Conservation (phyloP, 2,888 invertebrate species). For the Scaptomyza polygonia region DNA sequence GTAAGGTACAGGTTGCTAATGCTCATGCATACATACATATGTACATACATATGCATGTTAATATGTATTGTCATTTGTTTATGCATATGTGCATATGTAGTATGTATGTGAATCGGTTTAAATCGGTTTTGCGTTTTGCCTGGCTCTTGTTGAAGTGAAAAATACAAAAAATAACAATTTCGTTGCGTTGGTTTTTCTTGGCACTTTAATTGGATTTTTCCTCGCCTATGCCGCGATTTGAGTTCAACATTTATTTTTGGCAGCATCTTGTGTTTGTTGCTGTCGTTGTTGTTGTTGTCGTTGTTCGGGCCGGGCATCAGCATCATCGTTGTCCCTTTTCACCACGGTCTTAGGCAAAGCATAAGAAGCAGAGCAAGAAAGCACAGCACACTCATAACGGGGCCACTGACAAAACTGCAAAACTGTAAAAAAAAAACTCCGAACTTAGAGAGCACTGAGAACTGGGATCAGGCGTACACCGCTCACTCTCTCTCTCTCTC, state of each 20-base stretch:
- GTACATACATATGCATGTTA: neutral
- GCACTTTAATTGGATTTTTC: conserved; percentile 59
- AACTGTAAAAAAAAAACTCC: conserved; percentile 6
- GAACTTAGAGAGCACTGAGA: conserved; percentile 22
- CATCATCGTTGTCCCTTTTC: conserved; percentile 20
- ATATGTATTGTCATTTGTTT: conserved; percentile 8
- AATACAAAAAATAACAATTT: conserved; percentile 46
- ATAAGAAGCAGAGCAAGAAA: neutral
- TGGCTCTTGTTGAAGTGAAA: conserved; percentile 52
- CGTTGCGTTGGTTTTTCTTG: conserved; percentile 76
- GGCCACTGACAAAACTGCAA: conserved; percentile 19
- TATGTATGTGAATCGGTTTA: conserved; percentile 13
- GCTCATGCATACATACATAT: neutral
- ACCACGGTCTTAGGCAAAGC: conserved; percentile 30
- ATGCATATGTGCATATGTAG: neutral
- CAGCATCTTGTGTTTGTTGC: conserved; percentile 54
- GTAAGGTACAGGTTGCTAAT: neutral
- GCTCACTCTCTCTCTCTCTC: neutral
- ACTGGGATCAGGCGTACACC: conserved; percentile 65
- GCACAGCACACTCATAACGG: conserved; percentile 8
- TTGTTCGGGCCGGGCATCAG: conserved; percentile 12
- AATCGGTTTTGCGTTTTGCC: conserved; percentile 28
- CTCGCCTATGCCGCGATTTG: conserved; percentile 67
- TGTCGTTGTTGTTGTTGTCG: conserved; percentile 20
- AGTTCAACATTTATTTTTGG: conserved; percentile 77